Evolutionary conservation across 2,113 vertebrate species (phyloP), one percentile per base, ranked within the genome.

Genomic region (Calyptomena viridis): DNA sequence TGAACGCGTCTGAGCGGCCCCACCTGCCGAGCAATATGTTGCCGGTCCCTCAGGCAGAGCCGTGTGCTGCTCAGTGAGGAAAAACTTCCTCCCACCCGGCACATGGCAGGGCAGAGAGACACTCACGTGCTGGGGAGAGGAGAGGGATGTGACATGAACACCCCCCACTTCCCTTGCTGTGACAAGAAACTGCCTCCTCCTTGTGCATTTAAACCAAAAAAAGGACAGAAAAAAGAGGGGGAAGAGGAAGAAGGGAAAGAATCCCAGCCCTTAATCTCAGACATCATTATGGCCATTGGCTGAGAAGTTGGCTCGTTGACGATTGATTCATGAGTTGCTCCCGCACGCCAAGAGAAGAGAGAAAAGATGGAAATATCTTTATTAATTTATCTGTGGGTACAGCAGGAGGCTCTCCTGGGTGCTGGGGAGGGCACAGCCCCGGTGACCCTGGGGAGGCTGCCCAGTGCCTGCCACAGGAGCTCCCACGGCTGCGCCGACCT

Each of bases 1-100:
- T 92, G 95, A 98, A 97, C 96, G 98, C 96, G 95, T 97, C 95
- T 77, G 97, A 98, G 97, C 44, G 97, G 97, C 97, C 96, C 98
- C 98, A 98, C 98, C 98, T 98, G 98, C 98, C 96, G 95, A 97
- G 97, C 98, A 98, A 97, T 98, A 98, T 98, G 98, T 97, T 98
- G 97, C 92, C 96, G 60, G 68, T 97, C 97, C 97, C 97, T 97
- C 96, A 90, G 97, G 98, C 98, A 97, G 97, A 96, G 95, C 97
- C 47, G 76, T 56, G 97, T 68, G 87, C 93, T 62, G 95, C 95
- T 96, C 93, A n/a, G 97, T 96, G 91, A 95, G 97, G 94, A 97
- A 94, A 97, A 97, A 95, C 91, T 96, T 94, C 97, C 97, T 97
- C 97, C 97, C 96, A 97, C 97, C 95, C 97, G 95, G 97, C 95